These are phyloP conservation scores for Sander vitreus DNA, from an alignment of 2,113 vertebrate genomes.

Conservation along the genomic window DNA sequence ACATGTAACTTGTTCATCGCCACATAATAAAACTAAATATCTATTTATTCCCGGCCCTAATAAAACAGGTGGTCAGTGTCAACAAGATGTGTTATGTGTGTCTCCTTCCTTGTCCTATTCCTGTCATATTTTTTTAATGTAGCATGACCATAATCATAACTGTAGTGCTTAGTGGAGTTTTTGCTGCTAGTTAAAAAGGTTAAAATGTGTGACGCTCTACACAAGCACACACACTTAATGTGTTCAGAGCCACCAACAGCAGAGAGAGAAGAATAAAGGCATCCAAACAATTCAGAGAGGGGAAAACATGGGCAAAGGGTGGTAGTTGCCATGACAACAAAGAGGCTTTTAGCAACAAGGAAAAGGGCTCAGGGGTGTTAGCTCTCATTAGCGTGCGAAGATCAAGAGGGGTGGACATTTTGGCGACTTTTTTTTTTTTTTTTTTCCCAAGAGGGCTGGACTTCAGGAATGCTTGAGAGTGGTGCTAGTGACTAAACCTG, in stretches of 20 bases:
- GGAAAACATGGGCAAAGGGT: neutral
- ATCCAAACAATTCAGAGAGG: conserved; percentile 40
- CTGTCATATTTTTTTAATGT: neutral
- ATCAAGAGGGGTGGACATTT: conserved; percentile 40
- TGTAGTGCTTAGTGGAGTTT: neutral
- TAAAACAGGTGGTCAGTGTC: neutral
- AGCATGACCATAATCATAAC: neutral
- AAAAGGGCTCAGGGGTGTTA: conserved; percentile 35
- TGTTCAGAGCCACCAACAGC: conserved; percentile 15
- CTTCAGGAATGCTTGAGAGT: conserved; percentile 27
- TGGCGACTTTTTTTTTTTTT: neutral
- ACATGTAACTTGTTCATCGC: neutral
- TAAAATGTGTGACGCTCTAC: conserved; percentile 23
- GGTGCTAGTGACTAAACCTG: conserved; percentile 22
- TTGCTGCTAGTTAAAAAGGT: neutral
- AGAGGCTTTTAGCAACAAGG: conserved; percentile 52
- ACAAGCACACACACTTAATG: neutral
- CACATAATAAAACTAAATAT: neutral
- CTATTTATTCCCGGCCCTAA: neutral
- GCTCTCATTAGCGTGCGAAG: conserved; percentile 57
- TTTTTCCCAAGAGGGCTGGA: neutral
- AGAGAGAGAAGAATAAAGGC: conserved; percentile 19
- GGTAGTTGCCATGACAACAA: conserved; percentile 58
- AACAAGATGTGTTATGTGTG: neutral
- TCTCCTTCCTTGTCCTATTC: neutral